Evolutionary conservation across 2,113 vertebrate genomes (phyloP).

Genomic region (Rhadina sibilatrix): DNA sequence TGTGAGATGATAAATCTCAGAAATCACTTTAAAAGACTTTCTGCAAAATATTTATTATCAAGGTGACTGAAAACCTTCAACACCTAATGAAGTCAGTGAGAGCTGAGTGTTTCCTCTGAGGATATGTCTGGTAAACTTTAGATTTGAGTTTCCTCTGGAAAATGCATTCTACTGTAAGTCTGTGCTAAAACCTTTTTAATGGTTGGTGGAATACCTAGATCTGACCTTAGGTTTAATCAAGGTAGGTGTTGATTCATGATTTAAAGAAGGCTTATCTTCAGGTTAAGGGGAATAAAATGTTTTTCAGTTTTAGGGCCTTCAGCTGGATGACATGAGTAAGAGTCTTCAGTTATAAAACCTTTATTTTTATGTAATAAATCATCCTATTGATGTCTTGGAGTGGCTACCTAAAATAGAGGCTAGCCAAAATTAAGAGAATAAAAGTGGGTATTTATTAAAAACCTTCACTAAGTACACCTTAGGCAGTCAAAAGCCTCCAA

Average conservation of each 20-base stretch:
- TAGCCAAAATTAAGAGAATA: background rate
- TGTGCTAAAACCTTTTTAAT: background rate
- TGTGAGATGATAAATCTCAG: background rate
- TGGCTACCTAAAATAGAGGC: background rate
- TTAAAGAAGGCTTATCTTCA: background rate
- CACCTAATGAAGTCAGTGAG: background rate
- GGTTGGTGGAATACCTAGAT: background rate
- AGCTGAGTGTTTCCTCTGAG: background rate
- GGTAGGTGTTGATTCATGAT: background rate
- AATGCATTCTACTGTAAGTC: background rate
- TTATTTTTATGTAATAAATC: background rate
- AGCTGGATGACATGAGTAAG: background rate
- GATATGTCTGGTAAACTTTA: background rate
- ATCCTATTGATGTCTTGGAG: background rate
- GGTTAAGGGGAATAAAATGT: background rate
- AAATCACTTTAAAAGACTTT: background rate
- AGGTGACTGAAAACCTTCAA: background rate
- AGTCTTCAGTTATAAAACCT: background rate
- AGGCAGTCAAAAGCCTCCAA: background rate
- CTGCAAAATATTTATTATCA: background rate
- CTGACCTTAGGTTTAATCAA: background rate
- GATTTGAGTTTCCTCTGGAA: background rate
- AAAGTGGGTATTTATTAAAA: background rate
- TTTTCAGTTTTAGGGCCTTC: background rate
- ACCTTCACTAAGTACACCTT: background rate